These are phyloP conservation scores for Ovis aries DNA, from an alignment of 2,113 vertebrate genomes.

Conservation along the genomic window ARS-UI_Ramb_v3.0 NC_056072.1:10648501-10649000, in stretches of 20 bases:
- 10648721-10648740: neutral
- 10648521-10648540: conserved; percentile 74
- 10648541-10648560: neutral
- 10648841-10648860: no score
- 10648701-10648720: neutral
- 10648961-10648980: neutral
- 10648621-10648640: neutral
- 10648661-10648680: neutral
- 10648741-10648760: neutral
- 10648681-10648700: neutral
- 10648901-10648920: neutral
- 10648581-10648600: neutral
- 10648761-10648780: neutral
- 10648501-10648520: conserved; percentile 72
- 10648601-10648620: neutral
- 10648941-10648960: neutral
- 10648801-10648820: neutral
- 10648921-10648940: neutral
- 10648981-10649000: neutral
- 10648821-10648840: neutral
- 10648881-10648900: neutral
- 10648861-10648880: neutral
- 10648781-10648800: neutral
- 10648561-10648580: neutral
- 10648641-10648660: neutral